Conservation (phyloP, 2,888 invertebrate genomes). For the Acanthopleura granulata region DNA sequence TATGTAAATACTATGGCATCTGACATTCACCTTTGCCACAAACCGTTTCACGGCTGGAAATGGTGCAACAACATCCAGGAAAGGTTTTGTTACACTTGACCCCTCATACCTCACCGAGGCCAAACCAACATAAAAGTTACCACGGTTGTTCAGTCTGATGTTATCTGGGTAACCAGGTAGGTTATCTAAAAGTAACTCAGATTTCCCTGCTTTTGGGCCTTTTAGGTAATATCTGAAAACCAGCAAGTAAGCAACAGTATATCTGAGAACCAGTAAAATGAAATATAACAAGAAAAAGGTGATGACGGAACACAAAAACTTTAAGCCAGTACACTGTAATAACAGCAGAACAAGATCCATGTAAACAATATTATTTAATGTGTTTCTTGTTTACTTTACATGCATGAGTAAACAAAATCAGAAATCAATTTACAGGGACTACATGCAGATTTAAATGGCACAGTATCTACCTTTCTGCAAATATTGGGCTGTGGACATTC, state of each 20-base stretch:
- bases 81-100: constrained; percentile 49
- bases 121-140: constrained; percentile 52
- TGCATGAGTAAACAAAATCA: no score
- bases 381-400: no score
- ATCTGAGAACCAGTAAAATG: no score
- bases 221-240: constrained; percentile 43
- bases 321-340: no score
- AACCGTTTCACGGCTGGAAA: constrained; percentile 52
- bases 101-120: constrained; percentile 48
- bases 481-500: no score
- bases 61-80: constrained; percentile 52
- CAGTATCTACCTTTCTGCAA: no score
- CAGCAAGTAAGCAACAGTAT: neutral
- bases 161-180: constrained; percentile 62
- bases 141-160: constrained; percentile 44
- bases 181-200: constrained; percentile 48
- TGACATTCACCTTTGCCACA: constrained; percentile 46
- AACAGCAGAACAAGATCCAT: no score
- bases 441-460: no score
- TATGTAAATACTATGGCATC: neutral
- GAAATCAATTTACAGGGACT: no score
- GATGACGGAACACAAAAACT: no score
- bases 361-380: no score
- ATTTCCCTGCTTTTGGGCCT: constrained; percentile 44
- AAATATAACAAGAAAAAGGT: no score